A percentile compares a stretch with the other conserved stretches of the same genome.
Conservation (phyloP, 2,113 vertebrate genomes). For the Protobothrops mucrosquamatus region DNA sequence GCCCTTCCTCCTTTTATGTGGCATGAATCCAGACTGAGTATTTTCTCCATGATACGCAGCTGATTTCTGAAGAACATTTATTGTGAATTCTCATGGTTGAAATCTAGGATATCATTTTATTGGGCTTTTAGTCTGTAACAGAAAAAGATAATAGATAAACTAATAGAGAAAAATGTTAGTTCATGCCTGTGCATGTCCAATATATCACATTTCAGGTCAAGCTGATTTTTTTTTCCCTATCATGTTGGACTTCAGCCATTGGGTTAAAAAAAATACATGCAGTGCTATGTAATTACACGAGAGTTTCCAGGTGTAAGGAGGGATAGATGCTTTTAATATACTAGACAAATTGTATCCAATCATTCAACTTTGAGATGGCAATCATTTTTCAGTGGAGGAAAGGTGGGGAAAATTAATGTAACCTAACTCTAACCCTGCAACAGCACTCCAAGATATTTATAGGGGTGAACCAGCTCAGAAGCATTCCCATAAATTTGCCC, state of each 20-base stretch:
- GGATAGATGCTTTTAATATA: neutral
- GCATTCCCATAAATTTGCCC: neutral
- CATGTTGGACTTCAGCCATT: neutral
- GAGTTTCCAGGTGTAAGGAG: neutral
- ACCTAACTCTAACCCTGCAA: neutral
- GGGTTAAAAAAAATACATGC: neutral
- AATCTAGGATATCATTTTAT: neutral
- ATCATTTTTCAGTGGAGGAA: neutral
- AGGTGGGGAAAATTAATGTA: neutral
- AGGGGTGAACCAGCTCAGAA: neutral
- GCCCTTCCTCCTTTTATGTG: neutral
- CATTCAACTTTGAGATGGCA: neutral
- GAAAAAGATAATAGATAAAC: neutral
- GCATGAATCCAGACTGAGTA: neutral
- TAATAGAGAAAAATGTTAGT: neutral
- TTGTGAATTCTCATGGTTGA: neutral
- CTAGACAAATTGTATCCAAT: neutral
- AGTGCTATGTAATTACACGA: neutral
- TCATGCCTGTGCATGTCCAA: neutral
- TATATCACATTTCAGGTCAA: neutral
- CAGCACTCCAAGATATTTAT: neutral
- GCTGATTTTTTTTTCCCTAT: neutral
- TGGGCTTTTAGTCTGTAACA: neutral
- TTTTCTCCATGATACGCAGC: neutral
- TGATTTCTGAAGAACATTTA: neutral